Evolutionary conservation across 2,888 invertebrate species (phyloP).

Genomic region (Drosophila falleni): DNA sequence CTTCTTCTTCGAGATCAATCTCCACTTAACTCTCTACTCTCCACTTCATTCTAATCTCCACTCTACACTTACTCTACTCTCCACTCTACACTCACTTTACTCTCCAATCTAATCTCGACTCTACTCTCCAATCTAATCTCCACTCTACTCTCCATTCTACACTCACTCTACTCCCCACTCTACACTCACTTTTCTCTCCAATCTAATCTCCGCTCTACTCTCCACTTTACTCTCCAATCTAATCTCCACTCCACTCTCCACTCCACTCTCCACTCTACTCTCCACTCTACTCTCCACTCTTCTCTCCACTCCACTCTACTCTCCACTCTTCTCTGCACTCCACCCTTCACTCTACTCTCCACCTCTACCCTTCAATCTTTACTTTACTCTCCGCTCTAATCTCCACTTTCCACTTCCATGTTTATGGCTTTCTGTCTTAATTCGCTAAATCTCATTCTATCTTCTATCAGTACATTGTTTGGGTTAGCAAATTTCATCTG

Average conservation of each 20-base stretch:
- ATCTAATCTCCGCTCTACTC: no score
- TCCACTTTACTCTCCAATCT: background rate
- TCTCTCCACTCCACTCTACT: background rate
- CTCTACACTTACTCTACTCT: no score
- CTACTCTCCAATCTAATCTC: background rate
- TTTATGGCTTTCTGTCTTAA: no score
- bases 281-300: background rate
- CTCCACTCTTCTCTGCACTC: background rate
- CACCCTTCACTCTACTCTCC: background rate
- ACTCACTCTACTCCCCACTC: background rate
- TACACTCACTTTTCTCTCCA: background rate
- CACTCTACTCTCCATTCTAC: background rate
- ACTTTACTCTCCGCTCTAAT: background rate
- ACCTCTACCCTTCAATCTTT: background rate
- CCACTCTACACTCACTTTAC: no score
- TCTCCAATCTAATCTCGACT: background rate
- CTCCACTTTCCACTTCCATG: background rate
- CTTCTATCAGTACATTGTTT: constrained; percentile 8
- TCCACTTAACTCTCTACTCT: background rate
- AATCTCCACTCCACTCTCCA: background rate
- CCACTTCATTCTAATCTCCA: background rate
- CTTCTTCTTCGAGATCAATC: no score
- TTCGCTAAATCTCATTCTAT: background rate
- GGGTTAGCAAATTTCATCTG: constrained; percentile 12
- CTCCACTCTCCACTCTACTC: background rate